Conservation (phyloP, 2,888 invertebrate species). For the Zygothrica quintamaculata region DNA sequence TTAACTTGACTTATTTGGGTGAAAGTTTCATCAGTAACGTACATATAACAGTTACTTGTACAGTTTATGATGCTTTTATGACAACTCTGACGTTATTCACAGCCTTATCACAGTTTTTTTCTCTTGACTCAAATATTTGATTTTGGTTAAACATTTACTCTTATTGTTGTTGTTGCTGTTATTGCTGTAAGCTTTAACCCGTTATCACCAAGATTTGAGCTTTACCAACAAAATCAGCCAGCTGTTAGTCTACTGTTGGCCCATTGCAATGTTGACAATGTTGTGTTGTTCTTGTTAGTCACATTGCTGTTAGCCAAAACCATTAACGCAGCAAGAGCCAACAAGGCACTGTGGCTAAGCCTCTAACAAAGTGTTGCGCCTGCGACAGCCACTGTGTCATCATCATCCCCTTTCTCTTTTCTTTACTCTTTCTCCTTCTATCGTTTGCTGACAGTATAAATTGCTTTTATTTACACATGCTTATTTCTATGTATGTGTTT, state of each 20-base stretch:
- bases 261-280: no score
- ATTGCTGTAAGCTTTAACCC: conserved; percentile 4
- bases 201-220: no score
- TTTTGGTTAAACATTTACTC: conserved; percentile 28
- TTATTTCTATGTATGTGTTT: conserved; percentile 4
- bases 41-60: conserved; percentile 7
- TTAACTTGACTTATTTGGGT: conserved; percentile 36
- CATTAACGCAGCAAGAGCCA: conserved; percentile 6
- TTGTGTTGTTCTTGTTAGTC: background rate
- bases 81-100: conserved; percentile 31
- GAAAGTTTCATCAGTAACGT: conserved; percentile 54
- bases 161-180: conserved; percentile 30
- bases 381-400: background rate
- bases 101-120: conserved; percentile 37
- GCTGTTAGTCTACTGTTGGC: no score
- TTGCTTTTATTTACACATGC: conserved; percentile 46
- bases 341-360: conserved; percentile 1
- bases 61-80: conserved; percentile 37
- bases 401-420: no score
- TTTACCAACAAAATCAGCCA: no score
- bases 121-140: conserved; percentile 50
- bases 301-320: background rate
- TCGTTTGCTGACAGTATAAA: conserved; percentile 42
- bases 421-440: background rate
- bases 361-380: no score